Percentiles rank a stretch among this genome's conserved stretches.
These are phyloP conservation scores for Neopelma chrysocephalum DNA, from an alignment of 2,797 vertebrate species.

Conservation along the genomic window DNA sequence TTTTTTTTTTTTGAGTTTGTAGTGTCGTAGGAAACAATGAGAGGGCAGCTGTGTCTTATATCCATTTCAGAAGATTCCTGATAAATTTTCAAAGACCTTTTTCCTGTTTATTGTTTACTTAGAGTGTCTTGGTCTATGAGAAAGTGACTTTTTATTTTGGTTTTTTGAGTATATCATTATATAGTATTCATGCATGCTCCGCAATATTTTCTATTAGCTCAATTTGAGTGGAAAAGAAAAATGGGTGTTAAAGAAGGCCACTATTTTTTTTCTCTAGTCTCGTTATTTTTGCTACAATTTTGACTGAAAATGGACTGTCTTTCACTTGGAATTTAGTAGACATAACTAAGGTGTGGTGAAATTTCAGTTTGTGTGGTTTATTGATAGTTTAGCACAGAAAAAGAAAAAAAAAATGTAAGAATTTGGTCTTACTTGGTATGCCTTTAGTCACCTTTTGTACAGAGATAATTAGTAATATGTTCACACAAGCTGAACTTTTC, in stretches of 20 bases:
- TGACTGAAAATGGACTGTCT: neutral
- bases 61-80: neutral
- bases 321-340: neutral
- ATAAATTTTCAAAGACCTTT: neutral
- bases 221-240: neutral
- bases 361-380: neutral
- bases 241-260: neutral
- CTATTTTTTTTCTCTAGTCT: neutral
- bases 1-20: constrained; percentile 41
- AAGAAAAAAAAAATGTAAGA: neutral
- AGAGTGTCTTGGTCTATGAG: neutral
- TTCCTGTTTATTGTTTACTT: neutral
- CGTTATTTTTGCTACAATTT: neutral
- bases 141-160: neutral
- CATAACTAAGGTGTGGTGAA: neutral
- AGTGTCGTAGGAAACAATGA: constrained; percentile 20
- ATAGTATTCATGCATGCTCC: neutral
- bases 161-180: neutral
- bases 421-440: neutral
- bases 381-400: neutral
- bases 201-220: neutral
- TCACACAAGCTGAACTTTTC: neutral
- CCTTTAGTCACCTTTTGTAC: neutral
- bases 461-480: neutral
- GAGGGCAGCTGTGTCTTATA: neutral